These are phyloP conservation scores for Heliconius ismenius DNA, from an alignment of 2,888 invertebrate species.

Conservation along the genomic window DNA sequence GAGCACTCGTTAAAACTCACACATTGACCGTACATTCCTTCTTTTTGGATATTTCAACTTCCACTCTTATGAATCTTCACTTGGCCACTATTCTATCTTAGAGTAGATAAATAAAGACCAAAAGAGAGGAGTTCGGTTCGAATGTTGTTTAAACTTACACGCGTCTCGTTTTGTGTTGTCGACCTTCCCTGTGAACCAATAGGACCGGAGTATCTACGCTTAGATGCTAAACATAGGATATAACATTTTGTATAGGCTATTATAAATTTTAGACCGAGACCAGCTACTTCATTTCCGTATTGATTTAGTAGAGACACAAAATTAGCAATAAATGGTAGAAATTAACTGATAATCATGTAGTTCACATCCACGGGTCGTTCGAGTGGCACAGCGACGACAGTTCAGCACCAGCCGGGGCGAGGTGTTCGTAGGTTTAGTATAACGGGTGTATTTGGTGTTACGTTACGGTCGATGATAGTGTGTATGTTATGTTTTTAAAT, in stretches of 20 bases:
- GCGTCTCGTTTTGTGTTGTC: conserved; percentile 41
- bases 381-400: conserved; percentile 13
- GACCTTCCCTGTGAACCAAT: conserved; percentile 38
- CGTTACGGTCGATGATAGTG: conserved; percentile 71
- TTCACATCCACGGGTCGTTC: conserved; percentile 50
- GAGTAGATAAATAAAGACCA: conserved; percentile 77
- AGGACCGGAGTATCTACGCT: conserved; percentile 39
- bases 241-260: conserved; percentile 43
- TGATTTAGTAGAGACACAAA: conserved; percentile 61
- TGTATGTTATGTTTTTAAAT: conserved; percentile 75
- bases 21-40: conserved; percentile 78
- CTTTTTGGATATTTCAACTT: conserved; percentile 72
- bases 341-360: conserved; percentile 60
- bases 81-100: conserved; percentile 70
- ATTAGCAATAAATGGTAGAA: conserved; percentile 69
- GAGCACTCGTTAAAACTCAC: conserved; percentile 81
- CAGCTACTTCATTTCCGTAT: conserved; percentile 43
- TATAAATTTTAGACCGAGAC: conserved; percentile 42
- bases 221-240: conserved; percentile 43
- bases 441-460: conserved; percentile 65
- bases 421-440: conserved; percentile 63
- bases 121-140: conserved; percentile 69
- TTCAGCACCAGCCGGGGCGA: conserved; percentile 77
- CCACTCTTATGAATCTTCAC: conserved; percentile 71
- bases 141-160: conserved; percentile 54